Base-by-base conservation (phyloP, 2,888 invertebrate species). In the Cephalotes varians region DNA sequence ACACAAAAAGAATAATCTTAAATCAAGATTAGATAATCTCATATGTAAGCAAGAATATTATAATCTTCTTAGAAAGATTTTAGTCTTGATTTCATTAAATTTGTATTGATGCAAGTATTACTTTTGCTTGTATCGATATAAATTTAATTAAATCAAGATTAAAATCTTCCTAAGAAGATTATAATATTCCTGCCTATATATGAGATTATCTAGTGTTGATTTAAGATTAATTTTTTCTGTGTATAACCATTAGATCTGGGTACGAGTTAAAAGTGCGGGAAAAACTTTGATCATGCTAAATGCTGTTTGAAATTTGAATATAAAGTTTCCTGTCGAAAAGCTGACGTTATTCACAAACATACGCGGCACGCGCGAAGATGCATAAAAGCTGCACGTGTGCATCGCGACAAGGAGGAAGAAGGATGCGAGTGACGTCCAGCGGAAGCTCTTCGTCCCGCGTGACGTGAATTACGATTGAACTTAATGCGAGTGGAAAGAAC, bases 401-500 rank as follows among this genome's bases (percentile, higher is more conserved):
- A 64, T 65, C 60, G 81, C 81, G 81, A 81, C 60, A 85, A 79
- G 79, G 84, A 86, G 89, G 90, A 90, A 90, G 91, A 90, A 93
- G 93, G 91, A 92, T 92, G 91, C 90, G 87, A 90, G 90, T 92
- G 93, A 93, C 93, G 91, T 92, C 86, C 91, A 93, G 88, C 93
- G 94, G 94, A 93, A 94, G 92, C 91, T 91, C 88, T 88, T 86
- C 85, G 88, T 86, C 81, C 85, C 87, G 90, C 93, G 93, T 91
- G 92, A 76, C 82, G 74, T 84, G 90, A 92, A 93, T 94, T 81
- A 85, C 65, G 86, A 91, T 93, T 90, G 47, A 81, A 69, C 69
- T 81, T 77, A 65, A 60, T 80, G 83, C 15, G 56, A 72, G 79
- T 65, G 73, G 65, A 69, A 65, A 83, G 49, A 51, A 9, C 31